phyloP scores from a whole-genome alignment of 2,113 vertebrate genomes.

The Syngnathus typhle region DNA sequence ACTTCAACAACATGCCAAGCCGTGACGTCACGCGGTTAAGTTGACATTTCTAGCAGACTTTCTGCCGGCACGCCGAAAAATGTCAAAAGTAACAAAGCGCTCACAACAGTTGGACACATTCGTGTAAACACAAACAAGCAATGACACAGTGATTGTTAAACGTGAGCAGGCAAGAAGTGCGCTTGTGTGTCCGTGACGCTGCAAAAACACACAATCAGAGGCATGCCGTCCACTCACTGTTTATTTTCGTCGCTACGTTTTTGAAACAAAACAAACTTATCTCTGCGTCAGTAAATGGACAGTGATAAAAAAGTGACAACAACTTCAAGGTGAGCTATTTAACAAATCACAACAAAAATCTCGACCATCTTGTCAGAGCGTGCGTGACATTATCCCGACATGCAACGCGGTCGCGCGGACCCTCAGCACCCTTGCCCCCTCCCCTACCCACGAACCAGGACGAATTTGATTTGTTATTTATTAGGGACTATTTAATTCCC shows the following conservation, averaged over 20 bases:
- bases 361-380: constrained; percentile 54
- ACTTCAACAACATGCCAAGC: not conserved
- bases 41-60: not conserved
- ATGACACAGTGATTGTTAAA: constrained; percentile 6
- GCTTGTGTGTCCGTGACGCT: constrained; percentile 49
- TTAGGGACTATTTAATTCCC: not conserved
- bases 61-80: not conserved
- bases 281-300: rapidly evolving
- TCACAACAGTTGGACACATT: not conserved
- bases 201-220: constrained; percentile 36
- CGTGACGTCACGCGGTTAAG: not conserved
- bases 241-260: not conserved
- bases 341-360: not conserved
- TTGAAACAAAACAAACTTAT: rapidly evolving
- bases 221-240: not conserved
- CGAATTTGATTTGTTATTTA: too few relatives aligned
- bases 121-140: not conserved
- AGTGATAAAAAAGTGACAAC: rapidly evolving
- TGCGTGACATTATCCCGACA: constrained; percentile 45
- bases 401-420: constrained; percentile 35
- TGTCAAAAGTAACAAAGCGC: too few relatives aligned
- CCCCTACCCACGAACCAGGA: not conserved
- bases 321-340: not conserved
- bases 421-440: not conserved
- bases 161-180: not conserved